Conservation (phyloP, 2,797 vertebrate species). For the Dryobates pubescens region DNA sequence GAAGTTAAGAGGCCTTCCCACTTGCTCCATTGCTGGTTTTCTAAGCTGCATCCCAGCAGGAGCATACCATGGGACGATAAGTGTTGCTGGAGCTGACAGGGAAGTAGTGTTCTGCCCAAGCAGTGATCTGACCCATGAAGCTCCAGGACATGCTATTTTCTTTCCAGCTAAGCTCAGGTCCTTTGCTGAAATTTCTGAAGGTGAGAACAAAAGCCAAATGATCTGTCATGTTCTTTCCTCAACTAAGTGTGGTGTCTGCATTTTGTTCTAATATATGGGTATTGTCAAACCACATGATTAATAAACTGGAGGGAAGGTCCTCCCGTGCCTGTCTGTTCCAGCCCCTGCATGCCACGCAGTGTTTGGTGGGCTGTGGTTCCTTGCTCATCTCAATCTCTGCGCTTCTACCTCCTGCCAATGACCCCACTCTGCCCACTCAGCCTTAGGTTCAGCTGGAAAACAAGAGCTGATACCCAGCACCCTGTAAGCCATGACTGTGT, state of each 20-base stretch:
- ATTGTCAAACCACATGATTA: not conserved
- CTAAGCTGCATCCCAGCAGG: not conserved
- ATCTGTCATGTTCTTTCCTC: not conserved
- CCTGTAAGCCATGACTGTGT: not conserved
- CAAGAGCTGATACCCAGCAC: not conserved
- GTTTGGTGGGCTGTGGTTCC: not conserved
- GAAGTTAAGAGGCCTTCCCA: not conserved
- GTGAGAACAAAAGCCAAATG: not conserved
- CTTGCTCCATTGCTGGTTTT: not conserved
- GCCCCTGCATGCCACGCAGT: not conserved
- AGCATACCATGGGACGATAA: not conserved
- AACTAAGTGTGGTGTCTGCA: not conserved
- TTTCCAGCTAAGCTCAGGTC: not conserved
- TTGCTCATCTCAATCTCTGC: not conserved
- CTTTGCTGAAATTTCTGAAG: not conserved
- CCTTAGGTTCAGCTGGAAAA: not conserved
- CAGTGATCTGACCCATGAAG: not conserved
- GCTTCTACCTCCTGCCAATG: not conserved
- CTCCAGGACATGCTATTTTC: not conserved
- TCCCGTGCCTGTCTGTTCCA: not conserved
- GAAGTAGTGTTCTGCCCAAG: not conserved
- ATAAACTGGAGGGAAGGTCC: not conserved
- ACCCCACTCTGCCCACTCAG: not conserved
- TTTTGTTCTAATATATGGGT: not conserved
- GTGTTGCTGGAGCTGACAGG: not conserved